Percentiles rank a stretch among this genome's conserved stretches.
These are phyloP conservation scores for Microplitis demolitor DNA, from an alignment of 1,140 invertebrate species.

Conservation along the genomic window DNA sequence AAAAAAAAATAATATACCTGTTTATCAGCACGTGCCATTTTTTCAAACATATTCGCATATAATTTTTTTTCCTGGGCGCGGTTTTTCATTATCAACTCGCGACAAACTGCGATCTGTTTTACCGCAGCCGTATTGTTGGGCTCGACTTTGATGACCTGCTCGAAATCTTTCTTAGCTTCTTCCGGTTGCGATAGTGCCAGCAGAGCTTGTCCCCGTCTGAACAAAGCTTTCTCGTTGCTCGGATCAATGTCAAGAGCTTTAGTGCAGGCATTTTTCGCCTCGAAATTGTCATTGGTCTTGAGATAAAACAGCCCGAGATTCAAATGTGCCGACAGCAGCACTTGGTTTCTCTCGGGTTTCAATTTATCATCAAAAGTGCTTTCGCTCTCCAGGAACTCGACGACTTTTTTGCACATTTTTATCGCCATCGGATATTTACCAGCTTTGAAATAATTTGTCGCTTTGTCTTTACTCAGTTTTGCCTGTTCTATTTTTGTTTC, in stretches of 20 bases:
- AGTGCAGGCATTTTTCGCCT: constrained; percentile 73
- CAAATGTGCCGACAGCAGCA: constrained; percentile 76
- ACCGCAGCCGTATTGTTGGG: constrained; percentile 83
- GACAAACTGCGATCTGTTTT: constrained; percentile 77
- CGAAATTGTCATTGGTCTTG: constrained; percentile 76
- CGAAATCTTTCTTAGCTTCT: constrained; percentile 79
- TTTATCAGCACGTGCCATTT: constrained; percentile 80
- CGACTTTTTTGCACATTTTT: constrained; percentile 83
- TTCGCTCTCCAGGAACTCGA: constrained; percentile 63
- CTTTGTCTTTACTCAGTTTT: constrained; percentile 86
- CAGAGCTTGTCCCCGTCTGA: constrained; percentile 84
- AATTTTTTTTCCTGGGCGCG: constrained; percentile 84
- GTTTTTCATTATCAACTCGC: constrained; percentile 76
- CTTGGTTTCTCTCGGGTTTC: constrained; percentile 62
- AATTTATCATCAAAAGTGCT: constrained; percentile 42
- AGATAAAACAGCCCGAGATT: constrained; percentile 87
- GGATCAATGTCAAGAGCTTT: constrained; percentile 77
- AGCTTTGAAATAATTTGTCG: constrained; percentile 87
- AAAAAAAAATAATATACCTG: constrained; percentile 64
- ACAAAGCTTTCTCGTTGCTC: constrained; percentile 88
- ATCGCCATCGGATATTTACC: constrained; percentile 80
- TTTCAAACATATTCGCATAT: constrained; percentile 95
- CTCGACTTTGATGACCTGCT: constrained; percentile 74
- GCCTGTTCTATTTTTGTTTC: constrained; percentile 82
- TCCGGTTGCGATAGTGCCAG: constrained; percentile 79